These are phyloP conservation scores for Pantelozetes paolii DNA, from an alignment of 2,888 invertebrate species.

Conservation along the genomic window DNA sequence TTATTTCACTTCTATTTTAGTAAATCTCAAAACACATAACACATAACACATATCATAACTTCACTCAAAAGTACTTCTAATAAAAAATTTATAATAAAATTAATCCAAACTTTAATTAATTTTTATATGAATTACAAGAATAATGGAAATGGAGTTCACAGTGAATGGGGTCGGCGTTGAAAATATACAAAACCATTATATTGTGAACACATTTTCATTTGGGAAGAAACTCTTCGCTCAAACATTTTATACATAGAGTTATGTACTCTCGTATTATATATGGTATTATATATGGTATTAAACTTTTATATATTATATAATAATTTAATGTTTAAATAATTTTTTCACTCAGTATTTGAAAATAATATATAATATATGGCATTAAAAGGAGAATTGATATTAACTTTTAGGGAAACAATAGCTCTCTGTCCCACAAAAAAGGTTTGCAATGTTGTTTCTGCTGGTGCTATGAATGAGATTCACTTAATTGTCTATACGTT, in stretches of 20 bases:
- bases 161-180: conserved; percentile 11
- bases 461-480: conserved; percentile 11
- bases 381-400: neutral
- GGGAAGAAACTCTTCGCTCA: neutral
- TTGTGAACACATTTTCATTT: conserved; percentile 6
- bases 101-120: conserved; percentile 18
- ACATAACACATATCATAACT: no score
- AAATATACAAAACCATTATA: conserved; percentile 11
- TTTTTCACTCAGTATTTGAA: no score
- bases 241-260: conserved; percentile 9
- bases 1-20: neutral
- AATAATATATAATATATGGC: conserved; percentile 29
- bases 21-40: no score
- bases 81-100: no score
- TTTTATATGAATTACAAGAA: neutral
- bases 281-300: neutral
- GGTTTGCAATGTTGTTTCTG: neutral
- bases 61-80: no score
- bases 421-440: conserved; percentile 18
- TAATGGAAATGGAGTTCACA: conserved; percentile 30
- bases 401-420: conserved; percentile 27
- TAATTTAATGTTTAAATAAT: neutral
- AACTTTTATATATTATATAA: neutral
- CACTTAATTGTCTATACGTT: conserved; percentile 19
- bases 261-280: neutral